Percentiles rank a stretch among this genome's conserved stretches.
Evolutionary conservation across 2,888 invertebrate species (phyloP).

Genomic region (Esperia sulphurella): DNA sequence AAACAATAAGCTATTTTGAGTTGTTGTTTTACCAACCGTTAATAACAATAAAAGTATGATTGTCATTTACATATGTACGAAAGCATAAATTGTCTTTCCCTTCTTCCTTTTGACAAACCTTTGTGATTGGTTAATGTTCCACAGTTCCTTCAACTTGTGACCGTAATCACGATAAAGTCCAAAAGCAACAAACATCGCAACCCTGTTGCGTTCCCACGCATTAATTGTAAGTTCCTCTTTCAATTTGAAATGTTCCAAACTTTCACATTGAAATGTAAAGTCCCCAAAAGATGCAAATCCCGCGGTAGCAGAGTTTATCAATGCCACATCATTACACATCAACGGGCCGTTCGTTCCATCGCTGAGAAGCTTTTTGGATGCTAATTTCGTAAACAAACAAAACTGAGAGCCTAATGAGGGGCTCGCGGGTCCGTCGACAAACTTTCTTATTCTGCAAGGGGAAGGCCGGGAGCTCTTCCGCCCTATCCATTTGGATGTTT

Average conservation of each 20-base stretch:
- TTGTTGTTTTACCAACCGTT: no score
- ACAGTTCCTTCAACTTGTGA: no score
- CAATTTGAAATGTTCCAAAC: not conserved
- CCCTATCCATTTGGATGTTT: constrained; percentile 74
- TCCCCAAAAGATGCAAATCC: constrained; percentile 34
- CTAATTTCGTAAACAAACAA: constrained; percentile 76
- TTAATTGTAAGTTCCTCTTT: not conserved
- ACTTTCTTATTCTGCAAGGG: constrained; percentile 68
- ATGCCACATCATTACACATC: constrained; percentile 56
- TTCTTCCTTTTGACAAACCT: not conserved
- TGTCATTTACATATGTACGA: no score
- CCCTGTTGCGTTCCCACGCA: not conserved
- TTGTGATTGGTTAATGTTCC: not conserved
- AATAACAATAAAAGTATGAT: no score
- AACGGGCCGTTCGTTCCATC: constrained; percentile 40
- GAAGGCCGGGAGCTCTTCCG: constrained; percentile 63
- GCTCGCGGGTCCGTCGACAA: constrained; percentile 57
- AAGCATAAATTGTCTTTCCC: not conserved
- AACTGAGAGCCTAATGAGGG: constrained; percentile 72
- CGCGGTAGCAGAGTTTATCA: constrained; percentile 36
- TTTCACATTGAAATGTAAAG: constrained; percentile 31
- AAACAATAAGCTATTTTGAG: no score
- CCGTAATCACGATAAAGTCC: not conserved
- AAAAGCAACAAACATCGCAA: not conserved
- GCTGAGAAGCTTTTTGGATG: constrained; percentile 63